Conservation (phyloP, 2,888 invertebrate species). For the Nineta flava region DNA sequence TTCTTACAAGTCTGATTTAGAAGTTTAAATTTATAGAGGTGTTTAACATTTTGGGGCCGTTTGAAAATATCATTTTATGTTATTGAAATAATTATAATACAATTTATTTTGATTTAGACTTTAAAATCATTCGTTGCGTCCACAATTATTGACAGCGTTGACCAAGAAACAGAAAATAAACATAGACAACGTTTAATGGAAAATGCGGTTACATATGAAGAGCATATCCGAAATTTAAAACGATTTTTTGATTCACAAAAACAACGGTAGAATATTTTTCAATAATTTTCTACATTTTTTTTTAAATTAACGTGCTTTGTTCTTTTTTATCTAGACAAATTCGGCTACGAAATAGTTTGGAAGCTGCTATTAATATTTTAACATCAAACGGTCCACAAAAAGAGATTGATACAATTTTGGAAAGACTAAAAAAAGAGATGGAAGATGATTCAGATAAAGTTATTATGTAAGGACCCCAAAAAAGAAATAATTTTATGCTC, state of each 20-base stretch:
- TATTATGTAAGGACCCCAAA: not conserved
- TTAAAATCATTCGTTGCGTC: slow-evolving; percentile 1
- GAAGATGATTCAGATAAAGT: not conserved
- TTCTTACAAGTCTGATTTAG: not conserved
- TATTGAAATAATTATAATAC: too few relatives aligned
- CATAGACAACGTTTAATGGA: not conserved
- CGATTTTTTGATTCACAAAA: slow-evolving; percentile 4
- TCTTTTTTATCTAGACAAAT: slow-evolving; percentile 3
- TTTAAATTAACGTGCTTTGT: not conserved
- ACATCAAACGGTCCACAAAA: not conserved
- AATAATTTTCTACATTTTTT: not conserved
- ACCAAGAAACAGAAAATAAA: not conserved
- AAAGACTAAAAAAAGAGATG: slow-evolving; percentile 1
- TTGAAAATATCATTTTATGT: too few relatives aligned
- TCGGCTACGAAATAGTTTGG: slow-evolving; percentile 1
- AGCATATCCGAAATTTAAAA: not conserved
- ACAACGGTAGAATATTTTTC: not conserved
- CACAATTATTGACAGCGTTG: not conserved
- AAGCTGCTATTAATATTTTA: slow-evolving; percentile 1
- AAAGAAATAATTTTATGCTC: too few relatives aligned
- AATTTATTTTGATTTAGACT: not conserved
- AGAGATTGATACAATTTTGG: not conserved
- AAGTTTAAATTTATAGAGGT: not conserved
- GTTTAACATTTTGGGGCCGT: not conserved
- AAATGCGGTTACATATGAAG: not conserved